Evolutionary conservation across 2,797 vertebrate genomes (phyloP).

Genomic region (Gorsachius magnificus): DNA sequence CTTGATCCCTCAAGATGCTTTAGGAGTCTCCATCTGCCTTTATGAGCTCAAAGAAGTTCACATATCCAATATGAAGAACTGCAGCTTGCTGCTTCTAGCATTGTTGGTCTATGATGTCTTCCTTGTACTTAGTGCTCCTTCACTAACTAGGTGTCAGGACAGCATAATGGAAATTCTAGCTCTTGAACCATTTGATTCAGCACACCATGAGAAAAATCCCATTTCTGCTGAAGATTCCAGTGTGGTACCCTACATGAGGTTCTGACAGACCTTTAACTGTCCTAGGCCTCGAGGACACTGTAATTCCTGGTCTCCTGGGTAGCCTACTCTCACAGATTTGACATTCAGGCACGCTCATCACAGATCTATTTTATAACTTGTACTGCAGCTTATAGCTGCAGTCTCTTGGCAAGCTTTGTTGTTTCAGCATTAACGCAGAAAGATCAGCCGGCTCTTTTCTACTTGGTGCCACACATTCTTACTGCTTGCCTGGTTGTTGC

Average conservation of each 20-base stretch:
- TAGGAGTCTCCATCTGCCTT: slow-evolving; percentile 62
- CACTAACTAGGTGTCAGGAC: slow-evolving; percentile 81
- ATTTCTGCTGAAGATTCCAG: slow-evolving; percentile 87
- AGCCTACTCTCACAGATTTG: slow-evolving; percentile 86
- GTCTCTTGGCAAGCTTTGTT: slow-evolving; percentile 84
- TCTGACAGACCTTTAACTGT: slow-evolving; percentile 84
- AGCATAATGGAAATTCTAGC: slow-evolving; percentile 87
- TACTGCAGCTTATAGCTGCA: slow-evolving; percentile 81
- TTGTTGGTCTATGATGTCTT: slow-evolving; percentile 84
- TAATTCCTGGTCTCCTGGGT: slow-evolving; percentile 85
- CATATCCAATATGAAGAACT: slow-evolving; percentile 62
- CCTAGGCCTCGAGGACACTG: slow-evolving; percentile 84
- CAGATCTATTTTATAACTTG: slow-evolving; percentile 86
- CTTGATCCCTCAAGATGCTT: slow-evolving; percentile 48
- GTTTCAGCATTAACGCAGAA: slow-evolving; percentile 84
- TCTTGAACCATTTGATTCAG: slow-evolving; percentile 79
- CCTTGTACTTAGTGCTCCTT: slow-evolving; percentile 82
- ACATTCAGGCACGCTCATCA: slow-evolving; percentile 79
- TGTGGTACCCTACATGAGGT: slow-evolving; percentile 78
- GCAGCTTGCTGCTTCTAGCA: slow-evolving; percentile 80
- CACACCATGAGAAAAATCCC: slow-evolving; percentile 82
- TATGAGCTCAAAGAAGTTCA: slow-evolving; percentile 35
- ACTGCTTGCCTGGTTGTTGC: slow-evolving; percentile 84
- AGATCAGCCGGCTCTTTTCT: slow-evolving; percentile 88
- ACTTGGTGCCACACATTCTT: slow-evolving; percentile 87